Percentiles rank a stretch among this genome's conserved stretches.
These are phyloP conservation scores for Ailurus styani DNA, from an alignment of 2,113 vertebrate species.

Conservation along the genomic window DNA sequence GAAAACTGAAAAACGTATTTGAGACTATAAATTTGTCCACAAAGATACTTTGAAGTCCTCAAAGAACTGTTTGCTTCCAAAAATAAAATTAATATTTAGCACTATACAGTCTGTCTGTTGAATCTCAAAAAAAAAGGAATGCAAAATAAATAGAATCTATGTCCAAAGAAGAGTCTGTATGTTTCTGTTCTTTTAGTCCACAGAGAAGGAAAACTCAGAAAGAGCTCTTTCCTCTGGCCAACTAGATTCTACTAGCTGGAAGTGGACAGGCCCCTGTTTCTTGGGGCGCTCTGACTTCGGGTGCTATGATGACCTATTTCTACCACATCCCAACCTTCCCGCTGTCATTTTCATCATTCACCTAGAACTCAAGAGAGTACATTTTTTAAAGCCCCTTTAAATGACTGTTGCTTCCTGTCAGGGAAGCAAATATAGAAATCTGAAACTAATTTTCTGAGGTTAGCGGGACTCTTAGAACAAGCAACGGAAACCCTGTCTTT, in stretches of 20 bases:
- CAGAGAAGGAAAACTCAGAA: neutral
- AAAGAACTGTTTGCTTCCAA: neutral
- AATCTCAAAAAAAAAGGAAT: neutral
- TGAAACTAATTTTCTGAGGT: neutral
- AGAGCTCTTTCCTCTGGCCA: neutral
- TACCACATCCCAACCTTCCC: too few relatives aligned
- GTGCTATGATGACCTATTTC: too few relatives aligned
- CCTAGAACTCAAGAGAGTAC: neutral
- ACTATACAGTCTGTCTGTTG: neutral
- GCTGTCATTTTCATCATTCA: neutral
- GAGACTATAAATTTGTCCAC: neutral
- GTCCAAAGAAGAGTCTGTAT: neutral
- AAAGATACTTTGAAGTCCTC: neutral
- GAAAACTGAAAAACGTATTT: neutral
- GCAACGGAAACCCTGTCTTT: neutral
- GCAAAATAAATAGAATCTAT: neutral
- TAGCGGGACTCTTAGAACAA: neutral
- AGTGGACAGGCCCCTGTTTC: too few relatives aligned
- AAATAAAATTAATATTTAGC: slow-evolving; percentile 1
- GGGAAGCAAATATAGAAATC: neutral
- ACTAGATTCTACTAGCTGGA: neutral
- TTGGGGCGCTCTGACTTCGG: neutral
- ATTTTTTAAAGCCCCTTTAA: neutral
- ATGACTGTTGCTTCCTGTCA: neutral
- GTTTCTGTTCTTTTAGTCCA: neutral